phyloP scores from a whole-genome alignment of 1,140 invertebrate species.

The Orchestia grillus region DNA sequence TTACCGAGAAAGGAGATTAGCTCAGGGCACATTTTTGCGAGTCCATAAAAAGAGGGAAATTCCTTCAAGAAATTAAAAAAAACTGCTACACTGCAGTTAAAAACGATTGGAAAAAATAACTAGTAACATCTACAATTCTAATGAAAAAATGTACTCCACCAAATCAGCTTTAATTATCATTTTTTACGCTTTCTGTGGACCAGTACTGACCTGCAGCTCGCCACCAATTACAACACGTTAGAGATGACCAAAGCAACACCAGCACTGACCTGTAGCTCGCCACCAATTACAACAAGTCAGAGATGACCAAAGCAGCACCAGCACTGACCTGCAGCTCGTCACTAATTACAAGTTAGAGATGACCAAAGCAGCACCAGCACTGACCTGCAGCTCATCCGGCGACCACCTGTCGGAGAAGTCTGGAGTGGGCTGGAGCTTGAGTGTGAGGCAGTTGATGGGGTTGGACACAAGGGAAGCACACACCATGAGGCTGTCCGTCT shows the following conservation, averaged over 20 bases:
- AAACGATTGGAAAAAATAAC: no score
- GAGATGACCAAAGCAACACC: background rate
- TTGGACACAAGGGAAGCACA: conserved; percentile 60
- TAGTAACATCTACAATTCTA: no score
- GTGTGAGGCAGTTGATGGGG: conserved; percentile 68
- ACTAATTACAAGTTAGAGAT: background rate
- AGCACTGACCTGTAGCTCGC: no score
- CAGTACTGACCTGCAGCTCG: no score
- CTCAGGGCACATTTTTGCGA: no score
- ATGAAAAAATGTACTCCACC: no score
- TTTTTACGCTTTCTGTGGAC: no score
- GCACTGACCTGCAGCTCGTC: conserved; percentile 71
- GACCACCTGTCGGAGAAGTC: conserved; percentile 89
- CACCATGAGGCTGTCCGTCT: conserved; percentile 63
- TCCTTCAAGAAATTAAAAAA: no score
- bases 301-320: background rate
- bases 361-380: conserved; percentile 54
- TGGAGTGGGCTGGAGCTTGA: conserved; percentile 86
- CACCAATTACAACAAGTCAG: background rate
- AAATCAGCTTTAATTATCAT: no score
- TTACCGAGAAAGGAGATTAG: no score
- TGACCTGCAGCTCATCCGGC: conserved; percentile 85
- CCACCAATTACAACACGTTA: background rate
- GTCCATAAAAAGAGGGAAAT: no score
- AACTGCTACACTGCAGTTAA: no score